phyloP scores from a whole-genome alignment of 2,113 vertebrate genomes.

The Dryoscopus gambensis region DNA sequence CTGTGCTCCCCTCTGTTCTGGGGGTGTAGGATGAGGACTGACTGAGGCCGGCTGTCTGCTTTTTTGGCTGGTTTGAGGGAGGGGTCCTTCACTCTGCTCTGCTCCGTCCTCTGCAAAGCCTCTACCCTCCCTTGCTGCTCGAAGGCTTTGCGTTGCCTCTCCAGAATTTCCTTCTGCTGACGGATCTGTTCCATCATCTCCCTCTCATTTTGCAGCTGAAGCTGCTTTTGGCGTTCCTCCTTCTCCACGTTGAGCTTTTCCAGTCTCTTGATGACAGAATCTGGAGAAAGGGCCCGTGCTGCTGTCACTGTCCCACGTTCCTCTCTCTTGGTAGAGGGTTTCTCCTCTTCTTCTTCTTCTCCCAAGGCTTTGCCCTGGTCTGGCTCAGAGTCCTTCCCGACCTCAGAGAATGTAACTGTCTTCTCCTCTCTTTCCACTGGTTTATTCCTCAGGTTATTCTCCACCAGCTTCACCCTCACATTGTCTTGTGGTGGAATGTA shows the following conservation, averaged over 20 bases:
- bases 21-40: constrained; percentile 48
- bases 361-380: background rate
- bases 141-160: constrained; percentile 80
- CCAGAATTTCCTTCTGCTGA: constrained; percentile 87
- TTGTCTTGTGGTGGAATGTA: constrained; percentile 80
- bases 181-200: constrained; percentile 98
- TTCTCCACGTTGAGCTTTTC: constrained; percentile 88
- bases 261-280: constrained; percentile 80
- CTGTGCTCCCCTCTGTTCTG: constrained; percentile 66
- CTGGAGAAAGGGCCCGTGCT: constrained; percentile 48
- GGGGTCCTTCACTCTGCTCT: constrained; percentile 62
- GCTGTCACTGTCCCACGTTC: background rate
- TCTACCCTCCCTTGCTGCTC: constrained; percentile 76
- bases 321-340: constrained; percentile 1
- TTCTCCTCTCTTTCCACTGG: constrained; percentile 27
- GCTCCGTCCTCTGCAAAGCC: constrained; percentile 76
- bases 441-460: constrained; percentile 64
- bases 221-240: constrained; percentile 85
- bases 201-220: constrained; percentile 87
- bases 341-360: constrained; percentile 6
- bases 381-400: background rate
- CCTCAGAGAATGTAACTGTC: background rate
- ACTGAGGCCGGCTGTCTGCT: constrained; percentile 36
- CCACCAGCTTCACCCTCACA: constrained; percentile 27
- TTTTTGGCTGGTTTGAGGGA: constrained; percentile 40